Percentiles rank a stretch among this genome's conserved stretches.
Evolutionary conservation across 2,888 invertebrate species (phyloP).

Genomic region (Mermis nigrescens): DNA sequence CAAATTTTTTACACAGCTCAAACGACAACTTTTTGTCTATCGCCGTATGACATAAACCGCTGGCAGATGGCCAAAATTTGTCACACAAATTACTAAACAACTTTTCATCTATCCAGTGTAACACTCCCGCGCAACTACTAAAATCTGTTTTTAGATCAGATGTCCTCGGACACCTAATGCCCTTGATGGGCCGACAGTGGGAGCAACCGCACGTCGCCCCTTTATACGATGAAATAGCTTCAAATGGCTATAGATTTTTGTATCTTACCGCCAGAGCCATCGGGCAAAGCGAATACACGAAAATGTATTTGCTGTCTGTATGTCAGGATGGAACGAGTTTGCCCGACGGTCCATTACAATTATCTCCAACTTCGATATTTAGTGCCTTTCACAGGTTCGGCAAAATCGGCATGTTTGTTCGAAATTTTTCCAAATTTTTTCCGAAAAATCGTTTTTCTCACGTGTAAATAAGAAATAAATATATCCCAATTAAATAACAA

Average conservation of each 20-base stretch:
- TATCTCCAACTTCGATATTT: constrained; percentile 88
- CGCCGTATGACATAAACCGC: no score
- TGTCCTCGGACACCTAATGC: constrained; percentile 88
- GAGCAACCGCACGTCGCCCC: constrained; percentile 93
- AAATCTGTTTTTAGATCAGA: constrained; percentile 59
- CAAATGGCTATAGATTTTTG: constrained; percentile 86
- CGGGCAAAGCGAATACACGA: constrained; percentile 60
- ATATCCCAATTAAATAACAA: no score
- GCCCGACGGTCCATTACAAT: constrained; percentile 82
- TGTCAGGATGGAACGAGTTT: constrained; percentile 74
- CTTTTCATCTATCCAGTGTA: no score
- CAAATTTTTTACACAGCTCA: no score
- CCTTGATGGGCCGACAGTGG: constrained; percentile 86
- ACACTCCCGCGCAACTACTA: no score
- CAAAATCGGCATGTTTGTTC: background rate
- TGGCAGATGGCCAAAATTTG: no score
- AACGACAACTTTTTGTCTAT: no score
- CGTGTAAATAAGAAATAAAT: no score
- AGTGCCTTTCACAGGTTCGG: constrained; percentile 65
- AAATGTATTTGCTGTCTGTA: constrained; percentile 81
- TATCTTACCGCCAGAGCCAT: constrained; percentile 94
- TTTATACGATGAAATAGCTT: constrained; percentile 82
- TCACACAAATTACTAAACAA: no score
- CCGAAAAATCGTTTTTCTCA: no score
- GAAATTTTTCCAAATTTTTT: no score